A percentile compares a stretch with the other conserved stretches of the same genome.
phyloP scores from a whole-genome alignment of 2,797 vertebrate genomes.

The Pangasius macronema region DNA sequence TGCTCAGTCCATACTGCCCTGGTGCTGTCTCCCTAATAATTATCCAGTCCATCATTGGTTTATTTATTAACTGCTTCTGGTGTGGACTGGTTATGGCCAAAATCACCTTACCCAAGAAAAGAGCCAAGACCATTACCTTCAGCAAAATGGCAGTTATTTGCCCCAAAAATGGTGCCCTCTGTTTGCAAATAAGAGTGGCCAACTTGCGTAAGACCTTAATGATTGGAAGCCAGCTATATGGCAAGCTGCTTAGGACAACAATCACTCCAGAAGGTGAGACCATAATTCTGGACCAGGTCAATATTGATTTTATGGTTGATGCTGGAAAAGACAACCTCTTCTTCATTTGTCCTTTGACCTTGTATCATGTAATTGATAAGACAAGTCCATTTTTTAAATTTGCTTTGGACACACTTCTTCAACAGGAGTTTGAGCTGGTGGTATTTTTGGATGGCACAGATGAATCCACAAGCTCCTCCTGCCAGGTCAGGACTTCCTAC shows the following conservation, averaged over 20 bases:
- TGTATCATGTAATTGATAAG: conserved; percentile 89
- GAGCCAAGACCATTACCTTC: conserved; percentile 81
- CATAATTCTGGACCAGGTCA: conserved; percentile 90
- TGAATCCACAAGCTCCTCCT: conserved; percentile 89
- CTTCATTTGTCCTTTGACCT: conserved; percentile 88
- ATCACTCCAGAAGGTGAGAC: conserved; percentile 88
- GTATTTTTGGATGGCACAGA: conserved; percentile 86
- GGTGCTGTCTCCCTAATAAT: conserved; percentile 78
- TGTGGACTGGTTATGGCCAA: conserved; percentile 70
- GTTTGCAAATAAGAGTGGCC: conserved; percentile 59
- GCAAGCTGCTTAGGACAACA: conserved; percentile 88
- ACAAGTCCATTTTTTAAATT: conserved; percentile 91
- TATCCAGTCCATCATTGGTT: conserved; percentile 77
- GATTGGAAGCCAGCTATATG: conserved; percentile 91
- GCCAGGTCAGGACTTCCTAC: conserved; percentile 92
- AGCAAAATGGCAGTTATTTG: conserved; percentile 90
- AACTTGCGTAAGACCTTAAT: conserved; percentile 93
- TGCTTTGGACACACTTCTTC: conserved; percentile 85
- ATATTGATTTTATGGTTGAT: conserved; percentile 79
- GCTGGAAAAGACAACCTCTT: conserved; percentile 82
- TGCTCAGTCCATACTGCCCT: conserved; percentile 77
- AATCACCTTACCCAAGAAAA: conserved; percentile 87
- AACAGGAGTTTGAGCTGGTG: conserved; percentile 83
- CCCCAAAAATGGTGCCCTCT: conserved; percentile 82
- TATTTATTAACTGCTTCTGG: conserved; percentile 40